Base-by-base conservation (phyloP, 2,113 vertebrate species). In the Albula goreensis region DNA sequence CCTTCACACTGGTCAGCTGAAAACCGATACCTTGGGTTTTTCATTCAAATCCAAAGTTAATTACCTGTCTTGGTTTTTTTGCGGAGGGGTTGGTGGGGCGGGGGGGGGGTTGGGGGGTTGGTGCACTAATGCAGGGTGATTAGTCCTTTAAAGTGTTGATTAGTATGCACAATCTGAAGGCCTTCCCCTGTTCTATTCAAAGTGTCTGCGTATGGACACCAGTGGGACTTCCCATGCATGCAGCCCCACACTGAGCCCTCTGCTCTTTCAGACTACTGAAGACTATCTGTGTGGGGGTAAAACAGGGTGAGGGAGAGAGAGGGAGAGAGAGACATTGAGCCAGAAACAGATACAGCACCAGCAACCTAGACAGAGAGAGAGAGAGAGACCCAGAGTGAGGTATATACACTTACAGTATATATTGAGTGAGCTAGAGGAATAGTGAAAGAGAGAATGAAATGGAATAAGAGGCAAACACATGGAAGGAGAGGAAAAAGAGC, bases 301-400 rank as follows among this genome's bases (percentile, higher is more conserved):
- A 48, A 41, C 56, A 19, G 57, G 9, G 60, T 19, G 57, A 17
- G 17, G 17, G 48, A 78, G 66, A 77, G 2, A 6, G 25, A 74
- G 84, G 57, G 56, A 31, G 60, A 57, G 25, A 51, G 60, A 19
- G 22, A 9, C 11, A 63, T 51, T 51, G 81, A 53, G 84, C 22
- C 51, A 80, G 81, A 13, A 83, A 83, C 78, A 13, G 83, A 86
- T n/a, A 86, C 41, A 78, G 70, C 66, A 49, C 48, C 78, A 86
- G 56, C 83, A 78, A 81, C 60, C 8, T 50, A 89, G 83, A 86
- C n/a, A 74, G 31, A n/a, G 60, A 86, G 60, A n/a, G 31, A 78
- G 83, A n/a, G 6, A 8, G 19, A 70, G 63, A 25, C 7, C 53
- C 31, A 70, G 50, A 15, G 56, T 50, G 82, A 85, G 31, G 70